Evolutionary conservation across 1,140 invertebrate species (phyloP).

Genomic region (Batillaria attramentaria): DNA sequence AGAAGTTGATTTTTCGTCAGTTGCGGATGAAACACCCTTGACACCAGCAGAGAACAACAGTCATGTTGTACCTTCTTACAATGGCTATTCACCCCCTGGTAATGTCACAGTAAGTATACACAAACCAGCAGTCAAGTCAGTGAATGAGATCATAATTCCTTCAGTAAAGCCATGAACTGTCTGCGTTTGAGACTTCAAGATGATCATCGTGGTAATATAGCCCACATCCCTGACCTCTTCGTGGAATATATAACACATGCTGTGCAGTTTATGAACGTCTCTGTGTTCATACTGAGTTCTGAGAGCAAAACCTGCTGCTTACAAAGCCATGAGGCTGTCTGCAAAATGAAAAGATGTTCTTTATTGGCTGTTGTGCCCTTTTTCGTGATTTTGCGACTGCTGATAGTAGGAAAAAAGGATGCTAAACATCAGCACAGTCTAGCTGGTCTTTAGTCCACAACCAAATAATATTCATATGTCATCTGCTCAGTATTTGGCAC

Average conservation of each 20-base stretch:
- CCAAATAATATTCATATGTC: too few species aligned
- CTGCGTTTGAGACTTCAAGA: constrained; percentile 24
- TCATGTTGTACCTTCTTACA: constrained; percentile 61
- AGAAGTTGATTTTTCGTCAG: constrained; percentile 43
- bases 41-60: constrained; percentile 50
- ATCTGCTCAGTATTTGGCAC: too few species aligned
- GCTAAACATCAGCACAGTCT: too few species aligned
- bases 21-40: constrained; percentile 46
- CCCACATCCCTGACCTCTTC: constrained; percentile 19
- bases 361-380: background rate
- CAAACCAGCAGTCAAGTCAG: background rate
- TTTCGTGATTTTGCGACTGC: too few species aligned
- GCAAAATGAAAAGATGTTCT: too few species aligned
- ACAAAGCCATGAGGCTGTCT: too few species aligned
- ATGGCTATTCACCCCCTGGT: constrained; percentile 55
- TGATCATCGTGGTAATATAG: constrained; percentile 1
- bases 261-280: constrained; percentile 38
- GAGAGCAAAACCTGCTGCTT: too few species aligned
- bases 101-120: constrained; percentile 36
- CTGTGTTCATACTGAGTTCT: too few species aligned
- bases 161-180: background rate
- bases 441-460: too few species aligned
- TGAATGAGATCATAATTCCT: background rate
- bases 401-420: too few species aligned
- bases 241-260: constrained; percentile 96